phyloP scores from a whole-genome alignment of 2,797 vertebrate genomes.

The Emydoidea blandingii region DNA sequence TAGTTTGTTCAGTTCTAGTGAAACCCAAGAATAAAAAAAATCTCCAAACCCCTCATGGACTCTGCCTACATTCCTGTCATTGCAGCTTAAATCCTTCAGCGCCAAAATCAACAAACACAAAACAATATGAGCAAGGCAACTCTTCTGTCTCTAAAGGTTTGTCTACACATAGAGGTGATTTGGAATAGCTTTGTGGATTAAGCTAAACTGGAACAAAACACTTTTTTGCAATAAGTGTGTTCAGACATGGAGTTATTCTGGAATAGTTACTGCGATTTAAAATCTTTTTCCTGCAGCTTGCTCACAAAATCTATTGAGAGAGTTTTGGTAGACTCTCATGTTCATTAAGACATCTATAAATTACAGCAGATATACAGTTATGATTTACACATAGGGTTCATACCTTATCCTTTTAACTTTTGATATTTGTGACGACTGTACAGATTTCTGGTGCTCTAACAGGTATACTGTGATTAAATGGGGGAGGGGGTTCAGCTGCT shows the following conservation, averaged over 20 bases:
- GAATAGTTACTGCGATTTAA: background rate
- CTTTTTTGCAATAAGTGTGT: background rate
- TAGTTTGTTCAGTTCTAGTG: background rate
- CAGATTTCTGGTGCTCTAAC: no score
- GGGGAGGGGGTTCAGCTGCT: no score
- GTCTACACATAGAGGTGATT: background rate
- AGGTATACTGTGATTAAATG: no score
- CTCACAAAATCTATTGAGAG: background rate
- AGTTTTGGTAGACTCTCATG: background rate
- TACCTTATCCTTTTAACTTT: no score
- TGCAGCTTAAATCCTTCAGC: background rate
- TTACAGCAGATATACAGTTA: no score
- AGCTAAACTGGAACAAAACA: background rate
- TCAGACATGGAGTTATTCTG: background rate
- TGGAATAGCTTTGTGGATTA: background rate
- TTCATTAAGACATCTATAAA: no score
- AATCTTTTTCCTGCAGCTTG: background rate
- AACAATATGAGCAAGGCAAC: background rate
- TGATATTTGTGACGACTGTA: no score
- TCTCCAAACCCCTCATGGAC: background rate
- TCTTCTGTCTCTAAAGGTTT: background rate
- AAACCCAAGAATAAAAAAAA: background rate
- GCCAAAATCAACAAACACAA: background rate
- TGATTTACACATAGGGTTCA: no score
- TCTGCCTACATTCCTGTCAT: background rate